Evolutionary conservation across 2,113 vertebrate genomes (phyloP), one percentile per base, ranked within the genome.

Genomic region (Nipponia nippon): DNA sequence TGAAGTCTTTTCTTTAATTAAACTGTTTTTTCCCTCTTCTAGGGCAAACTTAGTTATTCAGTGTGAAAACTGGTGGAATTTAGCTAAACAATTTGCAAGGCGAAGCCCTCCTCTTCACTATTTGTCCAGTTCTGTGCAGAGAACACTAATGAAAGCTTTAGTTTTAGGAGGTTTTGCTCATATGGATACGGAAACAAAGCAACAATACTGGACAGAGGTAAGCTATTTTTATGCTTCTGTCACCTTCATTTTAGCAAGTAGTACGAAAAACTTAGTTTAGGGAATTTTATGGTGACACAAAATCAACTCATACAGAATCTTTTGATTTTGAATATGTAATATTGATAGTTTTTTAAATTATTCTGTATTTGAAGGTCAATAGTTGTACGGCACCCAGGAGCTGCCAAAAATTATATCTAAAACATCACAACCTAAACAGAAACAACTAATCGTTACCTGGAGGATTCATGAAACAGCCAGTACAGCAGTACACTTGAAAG

Each of bases 131-230:
- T 98, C 99, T 26, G 99, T 99, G 87, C 99, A 99, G 96, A 98
- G 99, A 94, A 99, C 99, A 2, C 98, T 99, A 95, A 99, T 99
- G 99, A 99, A 99, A 96, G 99, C 99, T 9, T 98, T 99, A 94
- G 99, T 99, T 80, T 98, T 99, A 87, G 99, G 99, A 56, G 99
- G 99, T 76, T 99, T 99, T 96, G 99, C 99, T n/a, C 98, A 99
- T 96, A 99, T 99, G 99, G 99, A 99, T 96, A 98, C 99, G 1
- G 99, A 99, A 95, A 98, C 99, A 94, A 99, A 99, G 83, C 99
- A 99, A 93, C 99, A 99, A 61, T 99, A 99, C 96, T 99, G 99
- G 99, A 99, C 99, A 6, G 99, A 99, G 99, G 99, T 99, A 98
- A 98, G 76, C 15, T 25, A 6, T 42, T 94, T 50, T 36, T 25